These are phyloP conservation scores for Lanius collurio DNA, from an alignment of 2,113 vertebrate species.

Conservation along the genomic window DNA sequence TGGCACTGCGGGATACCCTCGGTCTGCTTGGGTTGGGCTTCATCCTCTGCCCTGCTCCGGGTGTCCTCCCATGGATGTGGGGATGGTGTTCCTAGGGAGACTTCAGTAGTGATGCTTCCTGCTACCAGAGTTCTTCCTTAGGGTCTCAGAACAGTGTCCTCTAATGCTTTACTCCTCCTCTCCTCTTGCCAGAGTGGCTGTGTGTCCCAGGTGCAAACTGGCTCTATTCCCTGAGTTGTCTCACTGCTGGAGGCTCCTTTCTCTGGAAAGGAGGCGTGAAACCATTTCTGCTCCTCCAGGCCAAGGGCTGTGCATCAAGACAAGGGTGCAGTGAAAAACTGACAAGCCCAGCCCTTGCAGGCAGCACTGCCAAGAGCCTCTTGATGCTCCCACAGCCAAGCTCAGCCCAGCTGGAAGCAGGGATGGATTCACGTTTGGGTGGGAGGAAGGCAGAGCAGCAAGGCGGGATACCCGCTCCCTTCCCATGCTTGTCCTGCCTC, in stretches of 20 bases:
- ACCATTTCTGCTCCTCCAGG: neutral
- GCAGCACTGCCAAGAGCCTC: neutral
- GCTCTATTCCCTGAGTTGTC: neutral
- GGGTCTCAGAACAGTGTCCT: neutral
- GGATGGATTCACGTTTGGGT: rapidly evolving
- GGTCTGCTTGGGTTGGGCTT: neutral
- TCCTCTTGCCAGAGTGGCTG: neutral
- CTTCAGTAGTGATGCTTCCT: too few relatives aligned
- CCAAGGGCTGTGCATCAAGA: neutral
- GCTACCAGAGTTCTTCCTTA: neutral
- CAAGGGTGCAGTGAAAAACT: neutral
- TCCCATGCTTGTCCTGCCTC: neutral
- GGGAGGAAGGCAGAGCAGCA: neutral
- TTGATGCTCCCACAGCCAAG: neutral
- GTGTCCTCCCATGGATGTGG: neutral
- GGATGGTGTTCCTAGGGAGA: neutral
- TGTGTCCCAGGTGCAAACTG: neutral
- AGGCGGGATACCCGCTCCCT: neutral
- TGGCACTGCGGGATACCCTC: neutral
- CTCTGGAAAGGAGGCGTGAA: neutral
- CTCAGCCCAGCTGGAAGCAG: neutral
- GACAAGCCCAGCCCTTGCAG: neutral
- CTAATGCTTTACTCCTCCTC: neutral
- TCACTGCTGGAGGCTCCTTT: neutral
- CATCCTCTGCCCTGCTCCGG: neutral